Evolutionary conservation across 2,888 invertebrate species (phyloP).

Genomic region (Eupsilia transversa): DNA sequence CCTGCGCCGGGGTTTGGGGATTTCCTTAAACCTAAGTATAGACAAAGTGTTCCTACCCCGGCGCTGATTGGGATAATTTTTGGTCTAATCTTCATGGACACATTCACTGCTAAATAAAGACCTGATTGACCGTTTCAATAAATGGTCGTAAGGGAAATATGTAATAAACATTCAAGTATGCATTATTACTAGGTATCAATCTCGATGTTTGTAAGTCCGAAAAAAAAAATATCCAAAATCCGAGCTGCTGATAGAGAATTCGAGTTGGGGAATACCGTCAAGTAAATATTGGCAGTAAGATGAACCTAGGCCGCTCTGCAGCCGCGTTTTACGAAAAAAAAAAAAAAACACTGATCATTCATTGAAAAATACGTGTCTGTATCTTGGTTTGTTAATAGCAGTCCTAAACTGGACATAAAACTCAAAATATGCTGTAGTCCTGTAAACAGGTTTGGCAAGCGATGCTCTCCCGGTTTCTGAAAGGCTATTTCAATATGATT

Average conservation of each 20-base stretch:
- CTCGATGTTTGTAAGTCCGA: neutral
- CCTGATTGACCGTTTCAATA: neutral
- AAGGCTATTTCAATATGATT: slow-evolving; percentile 27
- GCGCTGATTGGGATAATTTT: slow-evolving; percentile 13
- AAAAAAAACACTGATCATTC: neutral
- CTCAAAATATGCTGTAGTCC: neutral
- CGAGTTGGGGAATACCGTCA: neutral
- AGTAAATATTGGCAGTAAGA: neutral
- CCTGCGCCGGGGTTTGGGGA: slow-evolving; percentile 23
- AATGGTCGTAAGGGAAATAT: neutral
- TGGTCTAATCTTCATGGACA: neutral
- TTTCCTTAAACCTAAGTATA: neutral
- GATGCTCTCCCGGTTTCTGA: slow-evolving; percentile 25
- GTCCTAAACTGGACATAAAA: neutral
- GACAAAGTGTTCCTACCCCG: neutral
- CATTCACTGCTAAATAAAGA: neutral
- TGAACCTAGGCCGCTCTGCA: neutral
- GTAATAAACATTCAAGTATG: neutral
- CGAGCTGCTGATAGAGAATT: neutral
- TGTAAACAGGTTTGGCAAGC: neutral
- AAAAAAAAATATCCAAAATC: neutral
- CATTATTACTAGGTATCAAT: neutral
- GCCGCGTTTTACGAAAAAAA: neutral
- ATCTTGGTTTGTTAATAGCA: neutral
- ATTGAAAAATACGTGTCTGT: neutral